Base-by-base conservation (phyloP, 2,113 vertebrate species). In the Takifugu bimaculatus region DNA sequence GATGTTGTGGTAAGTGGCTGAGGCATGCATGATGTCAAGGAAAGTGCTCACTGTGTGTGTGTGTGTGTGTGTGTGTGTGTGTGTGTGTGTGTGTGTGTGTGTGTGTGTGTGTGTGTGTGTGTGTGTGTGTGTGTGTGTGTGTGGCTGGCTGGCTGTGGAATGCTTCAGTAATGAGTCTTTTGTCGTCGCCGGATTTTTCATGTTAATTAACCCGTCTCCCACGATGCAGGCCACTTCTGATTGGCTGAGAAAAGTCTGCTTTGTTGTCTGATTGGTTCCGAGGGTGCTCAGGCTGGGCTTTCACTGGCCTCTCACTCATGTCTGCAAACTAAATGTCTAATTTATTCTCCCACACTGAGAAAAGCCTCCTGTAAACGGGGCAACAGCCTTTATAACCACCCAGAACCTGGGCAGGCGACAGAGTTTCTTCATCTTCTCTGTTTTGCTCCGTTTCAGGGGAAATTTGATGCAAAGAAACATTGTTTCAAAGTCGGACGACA, bases 191-290 rank as follows among this genome's bases (percentile, higher is more conserved):
- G 69, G 67, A 47, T 63, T 84, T 69, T 68, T 35, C 69, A 51
- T 77, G 73, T 68, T 84, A 70, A 87, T 84, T 68, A 80, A 72
- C 63, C 67, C 32, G 43, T 70, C 54, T 74, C 55, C 53, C n/a
- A 48, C 70, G 67, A 50, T 51, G 52, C 59, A 13, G 61, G 50
- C 59, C 49, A 39, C 49, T 27, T 42, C 51, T 26, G 57, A 74
- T 77, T 76, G 64, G 79, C 51, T 25, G 28, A 10, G 49, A 20
- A 35, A 29, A 28, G 49, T 29, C 4, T 0, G 35, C 60, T 42
- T 53, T 2, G 61, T 43, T 1, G 1, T 47, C 52, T 61, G 50
- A 68, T 82, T 78, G 35, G 69, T 55, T 47, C 4, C 1, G 12
- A 26, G n/a, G 3, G 20, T 2, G n/a, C 10, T n/a, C 45, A 14